Evolutionary conservation across 2,797 vertebrate species (phyloP).

Genomic region (Cheracebus regulus): DNA sequence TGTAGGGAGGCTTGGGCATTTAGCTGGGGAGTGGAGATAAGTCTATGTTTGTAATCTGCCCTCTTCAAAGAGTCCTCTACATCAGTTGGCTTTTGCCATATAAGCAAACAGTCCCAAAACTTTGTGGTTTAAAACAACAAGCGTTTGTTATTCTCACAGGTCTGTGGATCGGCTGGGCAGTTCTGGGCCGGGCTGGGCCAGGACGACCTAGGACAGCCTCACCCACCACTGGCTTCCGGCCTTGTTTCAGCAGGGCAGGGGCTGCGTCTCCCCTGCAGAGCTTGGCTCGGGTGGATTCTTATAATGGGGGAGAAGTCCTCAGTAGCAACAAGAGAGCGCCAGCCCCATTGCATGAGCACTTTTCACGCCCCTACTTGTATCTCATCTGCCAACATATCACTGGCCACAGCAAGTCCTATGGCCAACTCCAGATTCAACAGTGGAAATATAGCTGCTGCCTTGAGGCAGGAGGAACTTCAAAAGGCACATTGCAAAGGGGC

Average conservation of each 20-base stretch:
- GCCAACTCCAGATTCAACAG: not conserved
- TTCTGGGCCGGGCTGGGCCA: not conserved
- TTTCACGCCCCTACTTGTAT: not conserved
- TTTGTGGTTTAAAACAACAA: not conserved
- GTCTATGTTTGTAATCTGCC: not conserved
- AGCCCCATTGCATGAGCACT: not conserved
- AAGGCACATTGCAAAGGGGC: not conserved
- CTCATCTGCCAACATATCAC: not conserved
- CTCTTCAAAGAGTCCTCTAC: not conserved
- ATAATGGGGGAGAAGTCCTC: not conserved
- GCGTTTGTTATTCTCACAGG: not conserved
- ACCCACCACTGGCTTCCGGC: not conserved
- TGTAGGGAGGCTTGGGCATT: not conserved
- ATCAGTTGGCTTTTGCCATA: not conserved
- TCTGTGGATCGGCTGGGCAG: not conserved
- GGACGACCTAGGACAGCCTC: not conserved
- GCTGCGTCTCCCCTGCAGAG: not conserved
- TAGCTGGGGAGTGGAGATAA: not conserved
- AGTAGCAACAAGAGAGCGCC: not conserved
- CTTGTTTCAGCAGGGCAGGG: not conserved
- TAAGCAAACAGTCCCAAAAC: not conserved
- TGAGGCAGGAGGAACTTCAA: not conserved
- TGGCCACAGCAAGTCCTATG: not conserved
- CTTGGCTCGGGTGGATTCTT: not conserved
- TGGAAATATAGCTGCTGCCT: not conserved